Evolutionary conservation across 2,113 vertebrate species (phyloP).

Genomic region (Tyto alba): DNA sequence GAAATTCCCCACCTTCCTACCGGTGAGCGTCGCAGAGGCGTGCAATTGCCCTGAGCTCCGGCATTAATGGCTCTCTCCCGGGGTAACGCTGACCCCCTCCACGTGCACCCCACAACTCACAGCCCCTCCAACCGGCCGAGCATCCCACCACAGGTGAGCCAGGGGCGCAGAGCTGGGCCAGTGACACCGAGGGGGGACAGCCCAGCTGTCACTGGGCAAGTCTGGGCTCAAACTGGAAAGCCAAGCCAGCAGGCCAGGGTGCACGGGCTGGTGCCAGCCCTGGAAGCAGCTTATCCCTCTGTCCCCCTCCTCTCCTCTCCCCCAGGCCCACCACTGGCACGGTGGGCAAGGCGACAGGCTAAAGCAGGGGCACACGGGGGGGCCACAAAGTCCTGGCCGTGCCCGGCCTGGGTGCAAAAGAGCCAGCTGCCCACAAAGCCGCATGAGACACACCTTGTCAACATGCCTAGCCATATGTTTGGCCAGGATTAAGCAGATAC

Average conservation of each 20-base stretch:
- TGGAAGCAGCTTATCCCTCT: not conserved
- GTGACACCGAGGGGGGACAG: not conserved
- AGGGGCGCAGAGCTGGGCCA: not conserved
- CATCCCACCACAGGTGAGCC: not conserved
- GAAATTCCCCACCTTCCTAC: not conserved
- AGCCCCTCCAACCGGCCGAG: fast-evolving
- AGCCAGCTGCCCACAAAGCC: not conserved
- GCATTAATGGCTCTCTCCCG: not conserved
- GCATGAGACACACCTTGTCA: not conserved
- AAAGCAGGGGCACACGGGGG: fast-evolving
- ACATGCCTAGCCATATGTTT: not conserved
- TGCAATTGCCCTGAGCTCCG: not conserved
- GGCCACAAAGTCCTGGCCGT: not conserved
- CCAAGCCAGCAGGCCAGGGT: not conserved
- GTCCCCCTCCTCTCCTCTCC: not conserved
- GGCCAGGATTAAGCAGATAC: not conserved
- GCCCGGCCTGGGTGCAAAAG: not conserved
- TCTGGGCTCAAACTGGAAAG: not conserved
- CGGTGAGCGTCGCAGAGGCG: not conserved
- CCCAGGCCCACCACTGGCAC: not conserved
- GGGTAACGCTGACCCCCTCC: fast-evolving
- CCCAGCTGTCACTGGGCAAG: not conserved
- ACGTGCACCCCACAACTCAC: not conserved
- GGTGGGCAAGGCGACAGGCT: not conserved
- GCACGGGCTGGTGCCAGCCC: not conserved